Evolutionary conservation across 1,140 invertebrate genomes (phyloP), one percentile per base, ranked within the genome.

Genomic region (Notospermus geniculatus): DNA sequence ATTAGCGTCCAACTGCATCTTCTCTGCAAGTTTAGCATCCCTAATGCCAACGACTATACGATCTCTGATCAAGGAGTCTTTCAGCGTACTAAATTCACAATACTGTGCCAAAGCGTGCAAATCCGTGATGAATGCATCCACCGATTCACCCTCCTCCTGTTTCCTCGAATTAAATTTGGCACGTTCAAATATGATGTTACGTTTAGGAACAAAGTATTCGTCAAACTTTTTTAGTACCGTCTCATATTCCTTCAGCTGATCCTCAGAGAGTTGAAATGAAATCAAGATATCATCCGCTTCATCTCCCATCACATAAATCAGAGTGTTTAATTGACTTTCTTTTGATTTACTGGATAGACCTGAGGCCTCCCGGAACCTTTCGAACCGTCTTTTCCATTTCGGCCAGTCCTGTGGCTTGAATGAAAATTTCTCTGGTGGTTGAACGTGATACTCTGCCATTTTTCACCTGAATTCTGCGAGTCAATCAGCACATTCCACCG

Each of bases 1-100:
- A 11, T 41, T 22, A 32, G 32, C 27, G 28, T 59, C 36, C 15
- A 54, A 32, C 27, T 63, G 55, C 32, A 57, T 2, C 23, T 54
- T 62, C 57, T 57, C 54, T 19, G 60, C 56, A 23, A 57, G 11
- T 17, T 54, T 46, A 1, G 2, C 13, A 29, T 61, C 59, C 5
- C 27, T 23, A 19, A 65, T 57, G 17, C 77, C 76, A 4, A 79
- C 73, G 0, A 80, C 71, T 28, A 81, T 74, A 45, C 71, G 62
- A 54, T 79, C 78, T 39, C 78, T 39, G 30, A 80, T 79, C 39
- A 81, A 55, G 43, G 73, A 67, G n/a, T 81, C 75, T 28, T 71
- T 62, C 7, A 81, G 57, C 1, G 45, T 60, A 13, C 68, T 71
- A 64, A 73, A 82, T 0, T 77, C 69, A 62, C 80, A 81, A 45